Conservation (phyloP, 2,797 vertebrate genomes). For the Pangasius krempfi region DNA sequence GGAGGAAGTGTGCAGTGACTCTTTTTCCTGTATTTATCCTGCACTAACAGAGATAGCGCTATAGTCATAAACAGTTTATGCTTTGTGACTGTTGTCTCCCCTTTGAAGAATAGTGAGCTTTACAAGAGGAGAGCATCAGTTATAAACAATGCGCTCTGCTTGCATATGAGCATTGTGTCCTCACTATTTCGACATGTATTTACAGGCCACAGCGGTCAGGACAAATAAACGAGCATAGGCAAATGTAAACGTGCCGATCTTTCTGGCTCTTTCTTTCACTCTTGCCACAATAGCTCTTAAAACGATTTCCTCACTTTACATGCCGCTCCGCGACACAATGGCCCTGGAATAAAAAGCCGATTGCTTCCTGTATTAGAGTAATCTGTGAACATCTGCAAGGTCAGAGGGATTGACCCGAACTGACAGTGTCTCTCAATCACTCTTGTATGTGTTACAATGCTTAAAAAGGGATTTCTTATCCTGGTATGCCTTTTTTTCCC, state of each 20-base stretch:
- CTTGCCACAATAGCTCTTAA: conserved; percentile 30
- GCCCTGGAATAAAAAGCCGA: conserved; percentile 35
- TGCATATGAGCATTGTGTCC: conserved; percentile 39
- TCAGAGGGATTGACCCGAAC: conserved; percentile 32
- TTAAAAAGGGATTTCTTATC: neutral
- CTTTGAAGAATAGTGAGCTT: conserved; percentile 52
- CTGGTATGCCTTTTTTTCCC: neutral
- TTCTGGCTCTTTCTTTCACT: conserved; percentile 17
- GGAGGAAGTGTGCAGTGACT: conserved; percentile 49
- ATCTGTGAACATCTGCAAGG: conserved; percentile 42
- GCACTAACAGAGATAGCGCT: conserved; percentile 58
- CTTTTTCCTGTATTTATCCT: conserved; percentile 62
- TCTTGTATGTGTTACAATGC: neutral
- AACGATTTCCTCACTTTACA: conserved; percentile 51
- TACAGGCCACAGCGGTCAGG: conserved; percentile 43
- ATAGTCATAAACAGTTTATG: conserved; percentile 57
- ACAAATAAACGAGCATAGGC: conserved; percentile 56
- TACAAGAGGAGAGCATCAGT: conserved; percentile 47
- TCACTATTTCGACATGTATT: conserved; percentile 50
- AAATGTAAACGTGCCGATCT: conserved; percentile 43
- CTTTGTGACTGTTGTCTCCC: conserved; percentile 43
- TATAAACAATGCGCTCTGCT: conserved; percentile 47
- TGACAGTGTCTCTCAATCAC: neutral
- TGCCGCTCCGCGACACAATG: conserved; percentile 34
- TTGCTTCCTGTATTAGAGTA: conserved; percentile 54